A percentile compares a stretch with the other conserved stretches of the same genome.
These are phyloP conservation scores for Leucopsar rothschildi DNA, from an alignment of 2,113 vertebrate genomes.

Conservation along the genomic window DNA sequence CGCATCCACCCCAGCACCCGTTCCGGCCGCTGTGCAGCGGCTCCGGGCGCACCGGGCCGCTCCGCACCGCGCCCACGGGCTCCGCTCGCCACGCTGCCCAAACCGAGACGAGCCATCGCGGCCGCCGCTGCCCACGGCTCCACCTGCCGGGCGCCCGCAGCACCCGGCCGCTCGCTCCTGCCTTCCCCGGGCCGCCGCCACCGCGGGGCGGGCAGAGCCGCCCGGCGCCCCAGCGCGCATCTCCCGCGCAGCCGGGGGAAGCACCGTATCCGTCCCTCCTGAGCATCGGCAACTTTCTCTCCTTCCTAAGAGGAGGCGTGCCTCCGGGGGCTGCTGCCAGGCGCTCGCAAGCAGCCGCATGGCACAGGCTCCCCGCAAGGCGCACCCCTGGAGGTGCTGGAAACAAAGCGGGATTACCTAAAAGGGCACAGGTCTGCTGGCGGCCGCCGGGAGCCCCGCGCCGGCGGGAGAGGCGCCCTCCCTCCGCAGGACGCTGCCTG, in stretches of 20 bases:
- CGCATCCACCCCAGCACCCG: background rate
- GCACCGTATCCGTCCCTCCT: too few relatives aligned
- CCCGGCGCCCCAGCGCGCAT: background rate
- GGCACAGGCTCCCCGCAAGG: background rate
- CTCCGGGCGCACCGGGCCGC: background rate
- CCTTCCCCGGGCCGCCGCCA: background rate
- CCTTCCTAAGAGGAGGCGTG: background rate
- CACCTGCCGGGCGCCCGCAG: conserved; percentile 71
- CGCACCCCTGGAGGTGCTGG: background rate
- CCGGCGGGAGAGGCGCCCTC: too few relatives aligned
- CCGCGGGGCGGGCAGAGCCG: background rate
- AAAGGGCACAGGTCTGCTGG: background rate
- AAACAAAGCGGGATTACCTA: background rate
- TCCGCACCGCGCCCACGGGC: background rate
- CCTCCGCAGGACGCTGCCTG: background rate
- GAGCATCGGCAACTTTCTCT: background rate
- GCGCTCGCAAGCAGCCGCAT: background rate
- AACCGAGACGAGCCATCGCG: background rate
- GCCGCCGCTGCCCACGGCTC: conserved; percentile 59
- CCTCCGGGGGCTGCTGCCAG: background rate
- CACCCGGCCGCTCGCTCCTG: background rate
- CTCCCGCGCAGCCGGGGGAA: background rate
- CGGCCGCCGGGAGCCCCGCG: background rate
- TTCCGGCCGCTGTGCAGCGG: background rate
- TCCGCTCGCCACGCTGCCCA: background rate